Evolutionary conservation across 2,797 vertebrate species (phyloP).

Genomic region (Sarcophilus harrisii): DNA sequence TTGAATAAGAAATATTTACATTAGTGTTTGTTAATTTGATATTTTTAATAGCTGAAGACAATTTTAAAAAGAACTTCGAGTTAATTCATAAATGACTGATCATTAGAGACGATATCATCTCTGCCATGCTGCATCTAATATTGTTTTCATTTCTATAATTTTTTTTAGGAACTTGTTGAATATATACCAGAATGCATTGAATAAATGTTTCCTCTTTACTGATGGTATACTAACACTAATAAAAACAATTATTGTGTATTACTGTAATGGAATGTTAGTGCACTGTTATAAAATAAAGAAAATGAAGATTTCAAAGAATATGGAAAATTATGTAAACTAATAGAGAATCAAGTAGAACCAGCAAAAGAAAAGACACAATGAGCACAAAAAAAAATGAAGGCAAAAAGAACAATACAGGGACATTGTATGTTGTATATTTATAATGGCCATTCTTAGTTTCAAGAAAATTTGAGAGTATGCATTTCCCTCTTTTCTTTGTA

Average conservation of each 20-base stretch:
- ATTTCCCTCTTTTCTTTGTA: background rate
- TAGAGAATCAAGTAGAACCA: background rate
- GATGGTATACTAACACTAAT: background rate
- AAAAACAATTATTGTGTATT: background rate
- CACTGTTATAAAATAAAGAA: background rate
- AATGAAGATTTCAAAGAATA: background rate
- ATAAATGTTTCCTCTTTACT: constrained; percentile 16
- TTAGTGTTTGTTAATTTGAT: constrained; percentile 61
- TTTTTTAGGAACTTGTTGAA: constrained; percentile 34
- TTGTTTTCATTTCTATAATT: background rate
- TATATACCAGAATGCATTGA: background rate
- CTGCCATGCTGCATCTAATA: background rate
- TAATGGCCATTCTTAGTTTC: background rate
- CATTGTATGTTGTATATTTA: background rate
- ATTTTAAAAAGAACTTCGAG: constrained; percentile 39
- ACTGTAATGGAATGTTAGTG: background rate
- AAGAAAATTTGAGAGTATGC: background rate
- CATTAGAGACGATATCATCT: constrained; percentile 25
- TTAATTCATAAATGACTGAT: constrained; percentile 48
- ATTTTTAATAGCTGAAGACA: constrained; percentile 30
- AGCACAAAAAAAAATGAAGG: background rate
- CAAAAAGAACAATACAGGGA: background rate
- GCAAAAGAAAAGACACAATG: background rate
- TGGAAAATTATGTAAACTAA: background rate
- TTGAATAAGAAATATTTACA: constrained; percentile 61